A percentile compares a stretch with the other conserved stretches of the same genome.
phyloP scores from a whole-genome alignment of 2,888 invertebrate species.

The Conus canariensis region DNA sequence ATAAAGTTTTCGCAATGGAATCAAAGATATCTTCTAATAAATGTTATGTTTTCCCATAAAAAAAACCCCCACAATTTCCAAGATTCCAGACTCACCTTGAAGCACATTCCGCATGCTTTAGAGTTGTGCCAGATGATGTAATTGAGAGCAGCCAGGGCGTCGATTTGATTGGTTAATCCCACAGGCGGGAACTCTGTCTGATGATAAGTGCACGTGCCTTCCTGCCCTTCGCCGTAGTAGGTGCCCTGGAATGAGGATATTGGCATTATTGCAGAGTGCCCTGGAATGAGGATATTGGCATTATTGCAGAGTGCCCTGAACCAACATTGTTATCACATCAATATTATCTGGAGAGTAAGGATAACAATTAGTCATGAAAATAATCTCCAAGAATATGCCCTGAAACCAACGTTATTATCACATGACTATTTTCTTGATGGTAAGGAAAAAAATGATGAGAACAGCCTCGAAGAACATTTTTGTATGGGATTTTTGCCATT shows the following conservation, averaged over 20 bases:
- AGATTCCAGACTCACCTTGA: neutral
- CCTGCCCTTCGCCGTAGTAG: conserved; percentile 37
- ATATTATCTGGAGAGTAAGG: too few species aligned
- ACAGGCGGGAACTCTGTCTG: conserved; percentile 11
- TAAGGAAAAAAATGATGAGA: too few species aligned
- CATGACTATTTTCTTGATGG: too few species aligned
- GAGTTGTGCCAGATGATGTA: conserved; percentile 36
- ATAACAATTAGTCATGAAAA: too few species aligned
- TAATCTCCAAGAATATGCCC: too few species aligned
- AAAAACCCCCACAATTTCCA: neutral
- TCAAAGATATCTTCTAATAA: too few species aligned
- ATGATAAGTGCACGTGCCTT: conserved; percentile 34
- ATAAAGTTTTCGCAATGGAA: too few species aligned
- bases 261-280: neutral
- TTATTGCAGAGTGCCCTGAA: neutral
- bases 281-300: neutral
- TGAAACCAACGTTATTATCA: too few species aligned
- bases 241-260: conserved; percentile 37
- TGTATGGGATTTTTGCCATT: too few species aligned
- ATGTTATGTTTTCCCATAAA: too few species aligned
- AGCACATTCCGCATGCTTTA: conserved; percentile 30
- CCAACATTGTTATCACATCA: too few species aligned
- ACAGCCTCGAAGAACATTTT: too few species aligned
- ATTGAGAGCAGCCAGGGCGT: conserved; percentile 38
- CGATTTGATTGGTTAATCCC: conserved; percentile 34